A percentile compares a stretch with the other conserved stretches of the same genome.
These are phyloP conservation scores for Diaphora mendica DNA, from an alignment of 2,888 invertebrate species.

Conservation along the genomic window DNA sequence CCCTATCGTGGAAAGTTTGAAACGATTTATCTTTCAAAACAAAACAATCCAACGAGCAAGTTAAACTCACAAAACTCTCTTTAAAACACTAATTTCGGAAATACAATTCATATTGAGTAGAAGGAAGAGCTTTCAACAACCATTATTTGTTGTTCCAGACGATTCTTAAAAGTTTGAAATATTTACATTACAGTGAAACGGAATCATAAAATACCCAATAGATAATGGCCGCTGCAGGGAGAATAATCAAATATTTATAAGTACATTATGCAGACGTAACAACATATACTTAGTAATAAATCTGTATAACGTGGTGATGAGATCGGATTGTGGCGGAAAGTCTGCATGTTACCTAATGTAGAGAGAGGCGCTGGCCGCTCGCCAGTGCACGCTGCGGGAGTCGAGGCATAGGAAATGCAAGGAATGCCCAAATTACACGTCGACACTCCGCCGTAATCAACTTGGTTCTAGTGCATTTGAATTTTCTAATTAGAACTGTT, in stretches of 20 bases:
- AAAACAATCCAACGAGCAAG: background rate
- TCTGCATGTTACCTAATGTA: slow-evolving; percentile 30
- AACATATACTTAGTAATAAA: slow-evolving; percentile 24
- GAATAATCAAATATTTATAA: slow-evolving; percentile 5
- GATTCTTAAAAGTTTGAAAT: slow-evolving; percentile 21
- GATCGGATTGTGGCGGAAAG: slow-evolving; percentile 18
- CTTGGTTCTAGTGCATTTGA: slow-evolving; percentile 56
- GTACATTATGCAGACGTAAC: slow-evolving; percentile 20
- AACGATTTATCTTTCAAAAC: slow-evolving; percentile 33
- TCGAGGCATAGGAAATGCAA: slow-evolving; percentile 27
- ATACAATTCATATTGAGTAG: slow-evolving; percentile 26
- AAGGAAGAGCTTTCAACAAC: slow-evolving; percentile 32
- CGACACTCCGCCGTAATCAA: slow-evolving; percentile 57
- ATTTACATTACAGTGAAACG: slow-evolving; percentile 22
- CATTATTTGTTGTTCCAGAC: slow-evolving; percentile 13
- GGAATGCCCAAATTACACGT: slow-evolving; percentile 59
- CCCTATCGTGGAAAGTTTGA: slow-evolving; percentile 24
- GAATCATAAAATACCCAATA: slow-evolving; percentile 21
- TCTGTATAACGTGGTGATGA: background rate
- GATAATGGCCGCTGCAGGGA: slow-evolving; percentile 9
- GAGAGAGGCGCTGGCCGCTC: slow-evolving; percentile 35
- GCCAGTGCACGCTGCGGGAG: slow-evolving; percentile 29
- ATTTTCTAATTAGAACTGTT: slow-evolving; percentile 61
- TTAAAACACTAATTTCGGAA: slow-evolving; percentile 38
- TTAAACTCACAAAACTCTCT: slow-evolving; percentile 18